Percentiles rank a stretch among this genome's conserved stretches.
Conservation (phyloP, 2,113 vertebrate genomes). For the Rhabdornis inornatus region DNA sequence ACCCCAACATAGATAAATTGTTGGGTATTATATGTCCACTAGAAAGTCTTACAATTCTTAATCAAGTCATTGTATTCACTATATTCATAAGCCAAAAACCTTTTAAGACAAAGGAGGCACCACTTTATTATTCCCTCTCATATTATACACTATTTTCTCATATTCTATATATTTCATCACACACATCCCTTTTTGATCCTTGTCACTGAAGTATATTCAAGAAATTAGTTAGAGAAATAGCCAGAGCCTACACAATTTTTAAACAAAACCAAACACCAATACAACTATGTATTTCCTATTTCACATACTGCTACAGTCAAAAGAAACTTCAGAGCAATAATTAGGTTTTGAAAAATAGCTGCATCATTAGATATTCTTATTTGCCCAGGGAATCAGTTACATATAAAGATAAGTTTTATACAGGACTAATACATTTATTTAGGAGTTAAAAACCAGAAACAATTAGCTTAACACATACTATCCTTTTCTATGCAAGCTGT, state of each 20-base stretch:
- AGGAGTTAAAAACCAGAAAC: background rate
- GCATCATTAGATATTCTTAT: background rate
- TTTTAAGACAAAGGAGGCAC: background rate
- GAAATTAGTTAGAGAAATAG: background rate
- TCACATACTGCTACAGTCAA: background rate
- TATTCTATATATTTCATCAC: background rate
- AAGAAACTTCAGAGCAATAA: background rate
- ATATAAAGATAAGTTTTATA: background rate
- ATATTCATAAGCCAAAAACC: background rate
- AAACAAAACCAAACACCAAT: background rate
- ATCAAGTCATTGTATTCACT: background rate
- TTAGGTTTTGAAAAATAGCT: background rate
- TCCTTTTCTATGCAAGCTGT: background rate
- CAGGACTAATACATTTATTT: background rate
- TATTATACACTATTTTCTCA: background rate
- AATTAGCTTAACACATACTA: background rate
- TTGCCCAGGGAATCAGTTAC: background rate
- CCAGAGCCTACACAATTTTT: background rate
- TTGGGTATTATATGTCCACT: background rate
- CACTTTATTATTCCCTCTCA: background rate
- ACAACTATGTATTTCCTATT: background rate
- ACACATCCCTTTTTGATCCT: background rate
- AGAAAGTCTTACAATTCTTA: background rate
- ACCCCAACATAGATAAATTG: background rate
- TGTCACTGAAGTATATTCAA: background rate